Conservation (phyloP, 2,888 invertebrate species). For the Agonopterix heracliana region DNA sequence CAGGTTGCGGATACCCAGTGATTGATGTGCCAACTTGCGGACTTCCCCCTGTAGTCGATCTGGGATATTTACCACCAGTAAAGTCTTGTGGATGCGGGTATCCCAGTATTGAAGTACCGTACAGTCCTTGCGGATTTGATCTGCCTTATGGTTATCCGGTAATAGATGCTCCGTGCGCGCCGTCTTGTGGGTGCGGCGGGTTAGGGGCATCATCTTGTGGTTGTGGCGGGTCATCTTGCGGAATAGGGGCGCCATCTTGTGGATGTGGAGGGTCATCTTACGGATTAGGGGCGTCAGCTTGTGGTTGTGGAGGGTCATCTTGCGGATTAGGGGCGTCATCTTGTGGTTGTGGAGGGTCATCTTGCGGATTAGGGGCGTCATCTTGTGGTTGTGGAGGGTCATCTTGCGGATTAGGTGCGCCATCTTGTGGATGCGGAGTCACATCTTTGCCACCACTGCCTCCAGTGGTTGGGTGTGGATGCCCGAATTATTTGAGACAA, state of each 20-base stretch:
- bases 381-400: neutral
- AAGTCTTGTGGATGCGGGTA: too few species aligned
- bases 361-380: neutral
- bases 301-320: neutral
- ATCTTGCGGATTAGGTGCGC: neutral
- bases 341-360: conserved; percentile 5
- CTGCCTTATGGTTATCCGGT: neutral
- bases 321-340: too few species aligned
- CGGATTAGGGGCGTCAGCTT: neutral
- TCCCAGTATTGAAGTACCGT: too few species aligned
- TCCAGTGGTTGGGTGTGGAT: conserved; percentile 22
- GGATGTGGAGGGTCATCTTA: neutral
- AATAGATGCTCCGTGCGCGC: neutral
- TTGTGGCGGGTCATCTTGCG: conserved; percentile 2
- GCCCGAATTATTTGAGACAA: conserved; percentile 39
- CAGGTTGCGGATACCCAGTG: too few species aligned
- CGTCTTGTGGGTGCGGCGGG: conserved; percentile 14
- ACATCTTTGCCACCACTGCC: conserved; percentile 21
- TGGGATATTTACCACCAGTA: too few species aligned
- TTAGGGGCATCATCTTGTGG: conserved; percentile 3
- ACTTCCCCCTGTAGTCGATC: neutral
- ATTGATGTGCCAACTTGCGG: neutral
- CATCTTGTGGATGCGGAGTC: conserved; percentile 2
- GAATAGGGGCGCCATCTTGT: neutral
- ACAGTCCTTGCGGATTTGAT: too few species aligned